phyloP scores from a whole-genome alignment of 2,113 vertebrate genomes.

The Hepsetus odoe region DNA sequence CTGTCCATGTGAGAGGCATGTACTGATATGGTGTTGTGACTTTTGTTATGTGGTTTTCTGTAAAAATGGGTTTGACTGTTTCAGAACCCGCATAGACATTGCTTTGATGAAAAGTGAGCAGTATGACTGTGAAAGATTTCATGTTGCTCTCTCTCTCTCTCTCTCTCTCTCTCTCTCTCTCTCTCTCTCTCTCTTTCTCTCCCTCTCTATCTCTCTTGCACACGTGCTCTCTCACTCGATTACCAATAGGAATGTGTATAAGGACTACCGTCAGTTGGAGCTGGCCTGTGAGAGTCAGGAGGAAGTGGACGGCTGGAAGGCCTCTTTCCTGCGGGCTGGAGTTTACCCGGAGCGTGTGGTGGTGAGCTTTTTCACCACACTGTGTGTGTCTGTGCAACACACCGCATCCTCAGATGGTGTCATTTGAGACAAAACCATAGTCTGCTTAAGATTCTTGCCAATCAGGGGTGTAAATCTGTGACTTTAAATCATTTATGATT shows the following conservation, averaged over 20 bases:
- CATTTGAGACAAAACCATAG: background rate
- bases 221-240: background rate
- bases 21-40: no score
- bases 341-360: conserved; percentile 94
- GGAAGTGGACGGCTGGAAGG: conserved; percentile 97
- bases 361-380: conserved; percentile 71
- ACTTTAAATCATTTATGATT: no score
- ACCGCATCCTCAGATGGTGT: background rate
- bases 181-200: background rate
- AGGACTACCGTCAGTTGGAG: conserved; percentile 98
- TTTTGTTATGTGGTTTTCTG: no score
- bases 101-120: no score
- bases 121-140: no score
- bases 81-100: no score
- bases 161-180: no score
- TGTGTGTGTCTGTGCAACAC: background rate
- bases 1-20: no score
- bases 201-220: background rate
- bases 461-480: no score
- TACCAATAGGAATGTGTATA: conserved; percentile 91
- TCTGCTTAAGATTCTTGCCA: background rate
- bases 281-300: conserved; percentile 99
- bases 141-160: no score
- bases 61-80: no score
- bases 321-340: conserved; percentile 94